Evolutionary conservation across 2,113 vertebrate genomes (phyloP).

Genomic region (Paedocypris sp.): DNA sequence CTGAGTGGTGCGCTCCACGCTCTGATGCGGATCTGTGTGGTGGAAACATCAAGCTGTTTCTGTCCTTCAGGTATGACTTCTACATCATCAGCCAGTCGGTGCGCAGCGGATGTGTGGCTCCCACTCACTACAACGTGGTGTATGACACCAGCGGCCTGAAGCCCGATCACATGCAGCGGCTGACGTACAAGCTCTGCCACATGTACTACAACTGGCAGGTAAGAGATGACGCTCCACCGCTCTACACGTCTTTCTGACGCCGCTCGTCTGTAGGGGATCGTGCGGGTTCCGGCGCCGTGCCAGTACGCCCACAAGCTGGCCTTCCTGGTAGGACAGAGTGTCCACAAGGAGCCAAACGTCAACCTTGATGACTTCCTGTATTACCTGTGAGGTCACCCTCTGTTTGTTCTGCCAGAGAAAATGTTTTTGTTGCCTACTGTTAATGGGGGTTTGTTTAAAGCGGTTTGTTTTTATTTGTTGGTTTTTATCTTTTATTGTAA

Average conservation of each 20-base stretch:
- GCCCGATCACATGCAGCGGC: conserved; percentile 83
- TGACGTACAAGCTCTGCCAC: conserved; percentile 93
- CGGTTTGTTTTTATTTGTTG: neutral
- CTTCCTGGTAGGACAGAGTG: conserved; percentile 86
- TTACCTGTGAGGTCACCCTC: conserved; percentile 83
- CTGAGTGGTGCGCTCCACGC: conserved; percentile 88
- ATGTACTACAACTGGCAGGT: conserved; percentile 97
- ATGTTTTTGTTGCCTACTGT: too few relatives aligned
- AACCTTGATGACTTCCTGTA: conserved; percentile 75
- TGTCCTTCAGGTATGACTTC: conserved; percentile 77
- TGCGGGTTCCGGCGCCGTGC: conserved; percentile 88
- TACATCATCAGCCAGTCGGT: conserved; percentile 86
- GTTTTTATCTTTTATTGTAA: too few relatives aligned
- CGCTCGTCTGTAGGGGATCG: conserved; percentile 65
- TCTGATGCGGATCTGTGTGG: too few relatives aligned
- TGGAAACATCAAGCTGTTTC: too few relatives aligned
- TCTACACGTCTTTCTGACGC: neutral
- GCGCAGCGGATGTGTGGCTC: conserved; percentile 68
- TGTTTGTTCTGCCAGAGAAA: too few relatives aligned
- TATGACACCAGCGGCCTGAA: conserved; percentile 84
- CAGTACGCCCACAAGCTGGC: conserved; percentile 93
- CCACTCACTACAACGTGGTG: conserved; percentile 89
- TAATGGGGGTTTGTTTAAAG: too few relatives aligned
- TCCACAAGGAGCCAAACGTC: conserved; percentile 72
- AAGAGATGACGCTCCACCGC: too few relatives aligned